Conservation (phyloP, 1,140 invertebrate species). For the Rhopalosiphum padi region DNA sequence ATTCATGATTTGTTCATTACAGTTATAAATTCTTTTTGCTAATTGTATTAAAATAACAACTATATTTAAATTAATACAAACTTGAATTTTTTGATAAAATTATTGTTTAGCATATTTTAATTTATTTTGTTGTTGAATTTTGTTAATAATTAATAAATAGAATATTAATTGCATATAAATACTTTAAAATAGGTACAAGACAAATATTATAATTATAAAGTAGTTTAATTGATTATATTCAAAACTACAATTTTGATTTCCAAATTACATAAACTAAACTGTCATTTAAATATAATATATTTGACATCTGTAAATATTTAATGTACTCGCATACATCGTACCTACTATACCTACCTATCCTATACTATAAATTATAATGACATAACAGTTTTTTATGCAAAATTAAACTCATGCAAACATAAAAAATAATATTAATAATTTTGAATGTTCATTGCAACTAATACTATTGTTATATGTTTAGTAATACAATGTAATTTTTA, state of each 20-base stretch:
- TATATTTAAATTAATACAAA: not conserved
- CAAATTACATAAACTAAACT: not conserved
- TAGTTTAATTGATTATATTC: not conserved
- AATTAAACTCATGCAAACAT: not conserved
- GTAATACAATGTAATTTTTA: not conserved
- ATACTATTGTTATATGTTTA: not conserved
- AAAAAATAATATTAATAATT: not conserved
- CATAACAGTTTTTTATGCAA: slow-evolving; percentile 2
- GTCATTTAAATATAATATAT: not conserved
- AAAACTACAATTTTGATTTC: not conserved
- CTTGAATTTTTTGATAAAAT: not conserved
- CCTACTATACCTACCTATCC: not conserved
- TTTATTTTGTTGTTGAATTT: not conserved
- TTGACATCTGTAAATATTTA: not conserved
- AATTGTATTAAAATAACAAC: not conserved
- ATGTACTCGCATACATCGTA: not conserved
- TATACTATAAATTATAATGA: not conserved
- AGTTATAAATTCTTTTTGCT: not conserved
- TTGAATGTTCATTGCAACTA: not conserved
- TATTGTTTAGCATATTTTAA: not conserved
- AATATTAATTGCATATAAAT: not conserved
- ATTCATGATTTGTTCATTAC: not conserved
- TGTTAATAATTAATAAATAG: not conserved
- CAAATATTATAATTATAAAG: not conserved
- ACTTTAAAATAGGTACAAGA: not conserved